phyloP scores from a whole-genome alignment of 37 sponge, comb jelly and placozoan species.

The Ephydatia muelleri region DNA sequence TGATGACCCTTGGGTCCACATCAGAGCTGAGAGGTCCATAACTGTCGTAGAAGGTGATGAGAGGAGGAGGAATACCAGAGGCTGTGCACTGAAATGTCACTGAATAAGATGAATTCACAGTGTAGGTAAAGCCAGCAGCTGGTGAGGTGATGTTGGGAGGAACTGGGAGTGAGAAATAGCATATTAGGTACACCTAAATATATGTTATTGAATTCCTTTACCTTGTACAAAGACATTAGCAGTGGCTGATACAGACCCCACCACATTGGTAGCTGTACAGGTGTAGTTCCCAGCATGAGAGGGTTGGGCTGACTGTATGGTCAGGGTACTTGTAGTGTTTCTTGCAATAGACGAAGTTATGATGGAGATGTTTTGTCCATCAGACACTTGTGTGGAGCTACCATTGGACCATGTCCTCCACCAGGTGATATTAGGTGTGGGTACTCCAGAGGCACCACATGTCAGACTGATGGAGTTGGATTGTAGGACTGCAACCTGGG shows the following conservation, averaged over 20 bases:
- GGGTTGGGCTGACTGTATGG: background rate
- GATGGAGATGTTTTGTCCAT: background rate
- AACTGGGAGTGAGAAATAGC: too few relatives aligned
- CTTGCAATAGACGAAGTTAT: conserved; percentile 3
- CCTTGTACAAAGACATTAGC: conserved; percentile 73
- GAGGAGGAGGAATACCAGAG: conserved; percentile 63
- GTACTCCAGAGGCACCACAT: conserved; percentile 25
- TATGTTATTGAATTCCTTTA: conserved; percentile 1
- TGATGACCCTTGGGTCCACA: too few relatives aligned
- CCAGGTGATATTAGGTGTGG: conserved; percentile 15
- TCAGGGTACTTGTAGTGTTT: conserved; percentile 24
- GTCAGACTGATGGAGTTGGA: too few relatives aligned
- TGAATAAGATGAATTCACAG: conserved; percentile 26
- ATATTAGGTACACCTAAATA: too few relatives aligned
- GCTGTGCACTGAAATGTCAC: conserved; percentile 58
- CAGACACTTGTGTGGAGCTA: background rate
- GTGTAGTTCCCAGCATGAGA: conserved; percentile 51
- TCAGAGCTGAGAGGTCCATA: background rate
- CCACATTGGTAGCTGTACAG: conserved; percentile 45
- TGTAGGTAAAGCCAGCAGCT: background rate
- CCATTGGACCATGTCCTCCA: too few relatives aligned
- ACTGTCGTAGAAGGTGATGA: conserved; percentile 44
- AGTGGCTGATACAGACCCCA: conserved; percentile 8
- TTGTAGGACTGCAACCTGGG: too few relatives aligned
- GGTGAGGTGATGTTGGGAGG: conserved; percentile 22